A percentile compares a stretch with the other conserved stretches of the same genome.
Evolutionary conservation across 2,888 invertebrate species (phyloP).

Genomic region (Lordiphosa andalusiaca): DNA sequence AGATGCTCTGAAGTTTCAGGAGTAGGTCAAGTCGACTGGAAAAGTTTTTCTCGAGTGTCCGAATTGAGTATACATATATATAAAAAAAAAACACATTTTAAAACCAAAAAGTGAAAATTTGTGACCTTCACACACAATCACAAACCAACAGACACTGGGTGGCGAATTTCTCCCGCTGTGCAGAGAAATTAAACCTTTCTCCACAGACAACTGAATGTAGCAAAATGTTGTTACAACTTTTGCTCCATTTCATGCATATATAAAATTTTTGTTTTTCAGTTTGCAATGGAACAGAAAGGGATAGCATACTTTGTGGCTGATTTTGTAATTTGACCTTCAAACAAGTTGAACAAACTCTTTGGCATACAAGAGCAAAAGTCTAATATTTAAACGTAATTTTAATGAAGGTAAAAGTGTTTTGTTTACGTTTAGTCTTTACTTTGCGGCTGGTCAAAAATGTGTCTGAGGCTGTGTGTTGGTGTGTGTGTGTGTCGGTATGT

Average conservation of each 20-base stretch:
- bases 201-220: constrained; percentile 12
- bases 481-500: constrained; percentile 7
- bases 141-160: constrained; percentile 9
- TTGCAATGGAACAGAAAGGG: constrained; percentile 6
- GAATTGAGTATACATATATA: constrained; percentile 2
- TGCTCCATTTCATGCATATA: constrained; percentile 60
- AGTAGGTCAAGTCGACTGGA: constrained; percentile 62
- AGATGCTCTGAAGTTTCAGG: constrained; percentile 5
- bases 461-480: constrained; percentile 10
- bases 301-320: constrained; percentile 24
- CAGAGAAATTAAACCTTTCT: constrained; percentile 19
- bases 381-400: constrained; percentile 66
- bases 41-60: constrained; percentile 49
- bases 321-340: constrained; percentile 59
- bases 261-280: constrained; percentile 33
- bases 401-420: constrained; percentile 66
- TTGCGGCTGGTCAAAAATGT: constrained; percentile 24
- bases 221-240: constrained; percentile 64
- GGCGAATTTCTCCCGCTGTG: constrained; percentile 3
- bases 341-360: constrained; percentile 43
- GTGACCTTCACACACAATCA: constrained; percentile 35
- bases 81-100: constrained; percentile 41
- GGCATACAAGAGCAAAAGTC: constrained; percentile 20
- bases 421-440: constrained; percentile 52
- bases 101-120: constrained; percentile 22